Conservation (phyloP, 2,888 invertebrate species). For the Pogonocherus hispidulus region DNA sequence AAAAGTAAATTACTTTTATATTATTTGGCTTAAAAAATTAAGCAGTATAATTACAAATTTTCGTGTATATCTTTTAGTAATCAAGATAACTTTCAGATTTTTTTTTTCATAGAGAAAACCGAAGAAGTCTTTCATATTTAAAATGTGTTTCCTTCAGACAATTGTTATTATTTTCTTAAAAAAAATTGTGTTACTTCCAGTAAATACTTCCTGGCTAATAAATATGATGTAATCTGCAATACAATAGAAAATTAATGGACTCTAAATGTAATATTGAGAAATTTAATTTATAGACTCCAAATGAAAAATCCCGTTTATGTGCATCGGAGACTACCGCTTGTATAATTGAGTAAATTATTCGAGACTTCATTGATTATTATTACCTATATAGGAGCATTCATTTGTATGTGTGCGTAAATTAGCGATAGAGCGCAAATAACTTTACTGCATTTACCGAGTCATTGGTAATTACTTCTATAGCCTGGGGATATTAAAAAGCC, state of each 20-base stretch:
- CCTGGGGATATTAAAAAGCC: constrained; percentile 6
- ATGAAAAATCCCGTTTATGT: background rate
- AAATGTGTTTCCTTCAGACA: too few species aligned
- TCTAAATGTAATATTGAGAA: constrained; percentile 4
- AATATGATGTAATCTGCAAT: background rate
- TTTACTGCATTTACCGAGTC: constrained; percentile 22
- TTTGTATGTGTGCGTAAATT: constrained; percentile 7
- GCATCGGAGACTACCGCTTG: background rate
- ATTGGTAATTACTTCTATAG: constrained; percentile 16
- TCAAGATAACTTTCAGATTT: too few species aligned
- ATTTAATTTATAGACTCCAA: background rate
- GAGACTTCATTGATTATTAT: constrained; percentile 4
- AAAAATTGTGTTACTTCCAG: too few species aligned
- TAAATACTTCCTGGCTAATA: background rate
- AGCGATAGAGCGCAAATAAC: constrained; percentile 20
- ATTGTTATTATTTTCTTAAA: too few species aligned
- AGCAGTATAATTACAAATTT: too few species aligned
- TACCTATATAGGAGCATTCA: constrained; percentile 15
- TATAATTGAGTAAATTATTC: constrained; percentile 3
- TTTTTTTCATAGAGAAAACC: too few species aligned
- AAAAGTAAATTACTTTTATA: too few species aligned
- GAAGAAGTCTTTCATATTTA: too few species aligned
- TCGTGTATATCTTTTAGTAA: too few species aligned
- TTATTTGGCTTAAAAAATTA: too few species aligned
- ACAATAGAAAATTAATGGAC: background rate